Evolutionary conservation across 2,113 vertebrate genomes (phyloP).

Genomic region (Dipodomys merriami): DNA sequence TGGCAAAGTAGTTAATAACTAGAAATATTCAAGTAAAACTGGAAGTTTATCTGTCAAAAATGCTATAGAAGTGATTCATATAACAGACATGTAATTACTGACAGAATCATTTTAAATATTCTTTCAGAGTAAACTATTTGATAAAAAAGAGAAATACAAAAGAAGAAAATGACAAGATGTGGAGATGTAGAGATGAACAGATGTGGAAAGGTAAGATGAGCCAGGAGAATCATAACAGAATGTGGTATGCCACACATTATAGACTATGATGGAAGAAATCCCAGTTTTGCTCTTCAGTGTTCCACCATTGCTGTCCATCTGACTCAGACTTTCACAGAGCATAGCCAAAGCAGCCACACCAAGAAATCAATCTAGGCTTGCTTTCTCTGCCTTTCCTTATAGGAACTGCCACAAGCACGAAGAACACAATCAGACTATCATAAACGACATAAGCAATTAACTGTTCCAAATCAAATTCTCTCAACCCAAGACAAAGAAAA

Average conservation of each 20-base stretch:
- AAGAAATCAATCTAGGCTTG: neutral
- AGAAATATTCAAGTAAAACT: neutral
- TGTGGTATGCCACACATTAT: neutral
- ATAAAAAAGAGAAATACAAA: neutral
- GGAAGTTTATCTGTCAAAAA: neutral
- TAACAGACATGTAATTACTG: neutral
- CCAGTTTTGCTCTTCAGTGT: neutral
- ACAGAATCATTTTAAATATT: neutral
- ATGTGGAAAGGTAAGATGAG: neutral
- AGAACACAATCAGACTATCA: neutral
- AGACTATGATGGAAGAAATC: neutral
- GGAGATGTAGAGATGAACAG: neutral
- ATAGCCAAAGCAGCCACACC: neutral
- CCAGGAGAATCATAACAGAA: neutral
- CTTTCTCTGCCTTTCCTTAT: neutral
- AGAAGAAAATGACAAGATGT: constrained; percentile 1
- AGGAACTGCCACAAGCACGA: neutral
- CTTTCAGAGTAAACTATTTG: neutral
- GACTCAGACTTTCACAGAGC: neutral
- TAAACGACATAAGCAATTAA: neutral
- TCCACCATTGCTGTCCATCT: neutral
- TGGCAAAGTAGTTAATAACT: neutral
- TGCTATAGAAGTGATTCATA: neutral
- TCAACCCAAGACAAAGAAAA: constrained; percentile 15
- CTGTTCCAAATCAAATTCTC: constrained; percentile 47